Percentiles rank a stretch among this genome's conserved stretches.
These are phyloP conservation scores for Bombyx huttoni DNA, from an alignment of 2,888 invertebrate genomes.

Conservation along the genomic window DNA sequence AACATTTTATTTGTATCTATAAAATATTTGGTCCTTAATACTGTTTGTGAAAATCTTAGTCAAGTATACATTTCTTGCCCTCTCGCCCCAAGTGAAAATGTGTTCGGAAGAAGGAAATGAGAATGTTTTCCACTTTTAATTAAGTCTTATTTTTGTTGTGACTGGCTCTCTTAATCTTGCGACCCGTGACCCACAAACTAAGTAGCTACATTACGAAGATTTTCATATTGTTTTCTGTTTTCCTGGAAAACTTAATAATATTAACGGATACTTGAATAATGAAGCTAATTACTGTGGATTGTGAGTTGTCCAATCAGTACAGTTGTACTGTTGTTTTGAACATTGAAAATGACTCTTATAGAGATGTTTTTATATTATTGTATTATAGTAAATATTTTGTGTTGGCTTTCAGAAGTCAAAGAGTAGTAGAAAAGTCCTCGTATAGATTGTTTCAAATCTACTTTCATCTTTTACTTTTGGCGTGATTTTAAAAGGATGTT, in stretches of 20 bases:
- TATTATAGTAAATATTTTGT: no score
- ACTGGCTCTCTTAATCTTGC: constrained; percentile 24
- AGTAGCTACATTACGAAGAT: constrained; percentile 13
- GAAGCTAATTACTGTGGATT: neutral
- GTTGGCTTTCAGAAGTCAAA: no score
- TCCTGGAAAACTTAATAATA: no score
- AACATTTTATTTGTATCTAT: constrained; percentile 54
- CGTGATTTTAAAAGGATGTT: no score
- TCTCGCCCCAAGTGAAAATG: constrained; percentile 20
- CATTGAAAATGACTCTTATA: no score
- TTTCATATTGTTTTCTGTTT: no score
- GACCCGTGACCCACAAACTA: constrained; percentile 39
- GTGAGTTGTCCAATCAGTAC: neutral
- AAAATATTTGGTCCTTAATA: constrained; percentile 49
- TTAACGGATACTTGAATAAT: neutral
- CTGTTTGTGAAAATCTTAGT: constrained; percentile 22
- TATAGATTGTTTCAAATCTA: no score
- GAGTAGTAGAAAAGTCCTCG: no score
- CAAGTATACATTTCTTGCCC: constrained; percentile 23
- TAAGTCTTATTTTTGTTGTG: constrained; percentile 39
- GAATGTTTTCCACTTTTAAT: constrained; percentile 37
- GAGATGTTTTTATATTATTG: no score
- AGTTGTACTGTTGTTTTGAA: neutral
- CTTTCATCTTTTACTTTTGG: no score
- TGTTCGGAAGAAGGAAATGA: constrained; percentile 18